Percentiles rank a stretch among this genome's conserved stretches.
These are phyloP conservation scores for Ormia ochracea DNA, from an alignment of 2,888 invertebrate genomes.

Conservation along the genomic window DNA sequence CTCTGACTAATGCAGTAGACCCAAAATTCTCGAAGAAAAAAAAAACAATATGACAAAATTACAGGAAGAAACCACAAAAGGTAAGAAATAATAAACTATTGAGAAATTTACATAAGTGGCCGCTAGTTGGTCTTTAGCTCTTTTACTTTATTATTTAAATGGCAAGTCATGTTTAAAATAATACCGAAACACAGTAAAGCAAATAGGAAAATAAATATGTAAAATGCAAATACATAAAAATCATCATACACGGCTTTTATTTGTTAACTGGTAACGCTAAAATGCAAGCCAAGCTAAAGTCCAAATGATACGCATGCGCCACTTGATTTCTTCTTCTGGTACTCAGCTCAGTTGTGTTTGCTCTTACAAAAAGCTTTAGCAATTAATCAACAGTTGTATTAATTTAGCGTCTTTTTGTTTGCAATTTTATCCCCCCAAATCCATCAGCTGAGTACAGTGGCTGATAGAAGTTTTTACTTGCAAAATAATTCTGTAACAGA, in stretches of 20 bases:
- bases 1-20: slow-evolving; percentile 30
- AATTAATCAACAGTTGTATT: slow-evolving; percentile 23
- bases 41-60: slow-evolving; percentile 1
- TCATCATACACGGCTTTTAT: not conserved
- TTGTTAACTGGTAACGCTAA: not conserved
- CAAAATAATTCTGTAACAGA: too few relatives aligned
- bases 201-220: not conserved
- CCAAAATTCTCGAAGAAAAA: slow-evolving; percentile 3
- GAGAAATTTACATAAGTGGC: slow-evolving; percentile 51
- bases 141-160: slow-evolving; percentile 45
- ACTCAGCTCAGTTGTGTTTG: not conserved
- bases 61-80: slow-evolving; percentile 24
- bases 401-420: slow-evolving; percentile 11
- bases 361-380: not conserved
- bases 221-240: not conserved
- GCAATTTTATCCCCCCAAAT: not conserved
- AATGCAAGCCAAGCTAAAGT: slow-evolving; percentile 21
- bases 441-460: slow-evolving; percentile 10
- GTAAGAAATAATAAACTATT: slow-evolving; percentile 36
- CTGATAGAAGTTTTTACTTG: not conserved
- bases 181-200: not conserved
- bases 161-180: slow-evolving; percentile 13
- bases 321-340: slow-evolving; percentile 47
- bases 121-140: slow-evolving; percentile 43
- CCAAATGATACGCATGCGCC: slow-evolving; percentile 59